A percentile compares a stretch with the other conserved stretches of the same genome.
Evolutionary conservation across 2,113 vertebrate species (phyloP).

Genomic region (Sciurus niger): DNA sequence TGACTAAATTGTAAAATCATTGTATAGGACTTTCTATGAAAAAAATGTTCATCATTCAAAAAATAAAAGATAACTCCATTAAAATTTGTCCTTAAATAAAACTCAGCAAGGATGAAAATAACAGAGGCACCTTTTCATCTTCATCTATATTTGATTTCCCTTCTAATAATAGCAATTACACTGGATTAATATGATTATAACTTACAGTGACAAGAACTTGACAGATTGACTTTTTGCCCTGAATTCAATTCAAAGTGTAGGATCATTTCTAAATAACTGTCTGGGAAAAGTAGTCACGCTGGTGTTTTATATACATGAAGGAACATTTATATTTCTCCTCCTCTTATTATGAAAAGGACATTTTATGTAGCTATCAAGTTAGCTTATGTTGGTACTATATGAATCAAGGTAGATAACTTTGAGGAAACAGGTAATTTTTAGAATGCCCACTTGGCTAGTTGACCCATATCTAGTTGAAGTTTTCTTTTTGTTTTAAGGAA

Average conservation of each 20-base stretch:
- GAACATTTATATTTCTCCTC: background rate
- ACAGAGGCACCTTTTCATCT: background rate
- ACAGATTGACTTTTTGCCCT: background rate
- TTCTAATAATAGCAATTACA: background rate
- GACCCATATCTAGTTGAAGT: background rate
- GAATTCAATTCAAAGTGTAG: background rate
- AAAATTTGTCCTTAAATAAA: background rate
- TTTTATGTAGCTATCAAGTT: slow-evolving; percentile 27
- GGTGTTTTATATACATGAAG: background rate
- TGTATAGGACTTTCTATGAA: background rate
- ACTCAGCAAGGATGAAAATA: background rate
- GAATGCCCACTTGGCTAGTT: background rate
- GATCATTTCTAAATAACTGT: background rate
- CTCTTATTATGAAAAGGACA: background rate
- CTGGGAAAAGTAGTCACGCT: background rate
- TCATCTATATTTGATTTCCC: background rate
- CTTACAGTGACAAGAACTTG: slow-evolving; percentile 24
- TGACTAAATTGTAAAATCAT: background rate
- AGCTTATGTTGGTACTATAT: background rate
- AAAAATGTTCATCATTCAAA: background rate
- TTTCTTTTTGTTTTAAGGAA: background rate
- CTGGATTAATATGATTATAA: background rate
- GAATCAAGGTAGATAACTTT: background rate
- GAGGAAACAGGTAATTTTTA: background rate
- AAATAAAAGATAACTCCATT: background rate